Conservation (phyloP, 2,888 invertebrate genomes). For the Coenonympha glycerion region DNA sequence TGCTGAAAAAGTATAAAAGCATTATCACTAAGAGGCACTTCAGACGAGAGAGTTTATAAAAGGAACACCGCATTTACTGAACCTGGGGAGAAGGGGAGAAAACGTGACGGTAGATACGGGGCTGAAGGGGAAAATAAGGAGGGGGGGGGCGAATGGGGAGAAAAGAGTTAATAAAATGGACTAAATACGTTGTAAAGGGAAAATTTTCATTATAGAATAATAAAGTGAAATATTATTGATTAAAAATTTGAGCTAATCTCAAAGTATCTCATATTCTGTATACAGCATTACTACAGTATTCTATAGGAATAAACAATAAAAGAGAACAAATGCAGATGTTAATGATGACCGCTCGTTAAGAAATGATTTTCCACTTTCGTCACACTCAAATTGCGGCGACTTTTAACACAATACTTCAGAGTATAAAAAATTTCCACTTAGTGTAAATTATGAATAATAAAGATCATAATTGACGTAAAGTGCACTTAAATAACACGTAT, state of each 20-base stretch:
- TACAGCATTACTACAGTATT: no score
- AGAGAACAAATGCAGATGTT: not conserved
- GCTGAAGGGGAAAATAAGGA: not conserved
- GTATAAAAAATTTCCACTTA: not conserved
- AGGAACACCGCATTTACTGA: not conserved
- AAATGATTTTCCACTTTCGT: no score
- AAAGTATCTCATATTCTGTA: no score
- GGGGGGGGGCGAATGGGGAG: not conserved
- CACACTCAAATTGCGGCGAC: not conserved
- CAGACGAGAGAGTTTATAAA: not conserved
- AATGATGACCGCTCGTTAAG: no score
- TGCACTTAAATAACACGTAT: not conserved
- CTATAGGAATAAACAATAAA: no score
- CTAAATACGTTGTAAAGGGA: not conserved
- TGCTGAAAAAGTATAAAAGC: not conserved
- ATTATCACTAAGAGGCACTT: not conserved
- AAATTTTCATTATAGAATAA: no score
- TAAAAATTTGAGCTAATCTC: no score
- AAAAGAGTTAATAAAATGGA: no score
- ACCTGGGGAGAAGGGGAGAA: not conserved
- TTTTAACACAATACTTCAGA: not conserved
- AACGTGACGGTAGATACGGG: not conserved
- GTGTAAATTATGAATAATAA: slow-evolving; percentile 12
- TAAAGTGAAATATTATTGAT: no score
- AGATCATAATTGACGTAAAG: slow-evolving; percentile 4